Percentiles rank a stretch among this genome's conserved stretches.
Evolutionary conservation across 2,888 invertebrate species (phyloP).

Genomic region (Atherix ibis): DNA sequence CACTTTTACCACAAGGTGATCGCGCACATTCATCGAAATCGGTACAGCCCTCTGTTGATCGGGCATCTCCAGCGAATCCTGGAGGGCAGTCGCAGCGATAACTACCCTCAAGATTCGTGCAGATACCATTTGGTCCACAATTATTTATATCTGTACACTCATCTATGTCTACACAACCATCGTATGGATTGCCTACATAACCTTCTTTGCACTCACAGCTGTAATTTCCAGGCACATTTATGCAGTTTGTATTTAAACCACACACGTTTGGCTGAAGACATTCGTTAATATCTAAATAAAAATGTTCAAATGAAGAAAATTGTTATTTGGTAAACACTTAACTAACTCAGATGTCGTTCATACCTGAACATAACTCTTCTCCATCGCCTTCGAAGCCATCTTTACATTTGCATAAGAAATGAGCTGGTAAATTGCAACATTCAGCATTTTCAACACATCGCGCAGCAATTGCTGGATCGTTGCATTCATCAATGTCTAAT

Average conservation of each 20-base stretch:
- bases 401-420: slow-evolving; percentile 87
- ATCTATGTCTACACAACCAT: slow-evolving; percentile 65
- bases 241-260: slow-evolving; percentile 64
- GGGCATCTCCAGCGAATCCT: slow-evolving; percentile 67
- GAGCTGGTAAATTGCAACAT: slow-evolving; percentile 87
- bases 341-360: slow-evolving; percentile 14
- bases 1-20: slow-evolving; percentile 62
- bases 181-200: slow-evolving; percentile 68
- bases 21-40: slow-evolving; percentile 63
- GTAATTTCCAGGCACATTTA: slow-evolving; percentile 74
- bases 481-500: slow-evolving; percentile 86
- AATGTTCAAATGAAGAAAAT: neutral
- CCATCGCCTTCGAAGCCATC: slow-evolving; percentile 84
- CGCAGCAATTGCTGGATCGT: slow-evolving; percentile 65
- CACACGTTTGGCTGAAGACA: slow-evolving; percentile 68
- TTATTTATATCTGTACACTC: slow-evolving; percentile 58
- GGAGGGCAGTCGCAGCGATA: slow-evolving; percentile 72
- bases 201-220: slow-evolving; percentile 73
- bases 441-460: slow-evolving; percentile 83
- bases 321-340: neutral
- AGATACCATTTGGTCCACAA: slow-evolving; percentile 66
- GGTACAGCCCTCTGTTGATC: slow-evolving; percentile 46
- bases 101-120: slow-evolving; percentile 64
- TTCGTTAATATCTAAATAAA: slow-evolving; percentile 64
- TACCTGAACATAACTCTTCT: slow-evolving; percentile 71